Evolutionary conservation across 1,140 invertebrate species (phyloP).

Genomic region (Hypsibius dujardini): DNA sequence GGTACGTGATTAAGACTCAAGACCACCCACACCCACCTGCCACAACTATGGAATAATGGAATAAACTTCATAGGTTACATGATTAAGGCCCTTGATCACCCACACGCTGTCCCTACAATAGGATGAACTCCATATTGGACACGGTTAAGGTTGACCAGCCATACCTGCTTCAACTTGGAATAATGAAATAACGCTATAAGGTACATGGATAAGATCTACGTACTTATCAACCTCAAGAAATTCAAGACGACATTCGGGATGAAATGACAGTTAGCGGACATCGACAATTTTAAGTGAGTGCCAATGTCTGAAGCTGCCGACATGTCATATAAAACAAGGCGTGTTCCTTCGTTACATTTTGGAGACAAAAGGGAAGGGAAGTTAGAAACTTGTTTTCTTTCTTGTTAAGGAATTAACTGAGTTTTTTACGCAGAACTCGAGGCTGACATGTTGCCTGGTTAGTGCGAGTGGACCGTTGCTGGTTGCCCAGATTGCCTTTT

Average conservation of each 20-base stretch:
- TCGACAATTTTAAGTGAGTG: neutral
- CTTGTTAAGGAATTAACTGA: neutral
- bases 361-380: neutral
- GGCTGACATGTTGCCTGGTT: conserved; percentile 7
- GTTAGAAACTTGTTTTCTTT: neutral
- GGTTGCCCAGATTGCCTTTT: neutral
- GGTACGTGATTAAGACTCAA: no score
- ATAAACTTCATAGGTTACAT: no score
- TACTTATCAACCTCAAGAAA: neutral
- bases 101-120: no score
- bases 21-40: no score
- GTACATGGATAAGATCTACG: neutral
- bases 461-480: neutral
- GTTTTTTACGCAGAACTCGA: neutral
- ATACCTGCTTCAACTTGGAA: no score
- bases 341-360: neutral
- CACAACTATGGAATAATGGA: no score
- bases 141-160: no score
- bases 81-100: no score
- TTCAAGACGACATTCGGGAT: neutral
- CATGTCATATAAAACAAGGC: neutral
- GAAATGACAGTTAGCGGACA: neutral
- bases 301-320: neutral
- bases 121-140: no score
- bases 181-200: no score